phyloP scores from a whole-genome alignment of 2,797 vertebrate species.

The Phoebastria nigripes region DNA sequence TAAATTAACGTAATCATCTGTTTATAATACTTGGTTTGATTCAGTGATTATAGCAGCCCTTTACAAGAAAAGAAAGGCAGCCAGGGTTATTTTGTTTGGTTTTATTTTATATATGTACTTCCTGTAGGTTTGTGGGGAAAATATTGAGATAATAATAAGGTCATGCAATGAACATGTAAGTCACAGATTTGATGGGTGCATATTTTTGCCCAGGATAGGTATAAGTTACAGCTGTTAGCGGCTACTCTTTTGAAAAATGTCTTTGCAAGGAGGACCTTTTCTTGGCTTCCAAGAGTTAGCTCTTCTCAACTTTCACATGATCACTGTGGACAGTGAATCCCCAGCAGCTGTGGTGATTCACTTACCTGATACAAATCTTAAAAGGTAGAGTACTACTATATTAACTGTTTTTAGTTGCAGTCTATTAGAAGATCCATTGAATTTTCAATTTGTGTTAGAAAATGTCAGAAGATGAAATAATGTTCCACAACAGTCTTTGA shows the following conservation, averaged over 20 bases:
- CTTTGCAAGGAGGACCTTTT: neutral
- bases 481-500: neutral
- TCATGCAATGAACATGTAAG: neutral
- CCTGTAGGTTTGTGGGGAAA: neutral
- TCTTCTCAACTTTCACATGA: neutral
- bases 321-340: neutral
- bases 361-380: neutral
- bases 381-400: neutral
- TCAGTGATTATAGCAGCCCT: neutral
- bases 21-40: conserved; percentile 18
- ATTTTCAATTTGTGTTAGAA: neutral
- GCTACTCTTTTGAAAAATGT: neutral
- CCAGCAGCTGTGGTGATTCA: neutral
- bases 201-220: neutral
- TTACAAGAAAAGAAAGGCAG: neutral
- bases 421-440: neutral
- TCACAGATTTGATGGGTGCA: neutral
- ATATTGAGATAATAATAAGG: neutral
- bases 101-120: neutral
- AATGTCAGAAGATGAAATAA: neutral
- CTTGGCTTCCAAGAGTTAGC: neutral
- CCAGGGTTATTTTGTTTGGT: neutral
- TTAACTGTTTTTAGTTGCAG: neutral
- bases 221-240: neutral
- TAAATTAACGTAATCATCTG: conserved; percentile 14